Evolutionary conservation across 2,797 vertebrate species (phyloP), one percentile per base, ranked within the genome.

Genomic region (Tangara arthus): DNA sequence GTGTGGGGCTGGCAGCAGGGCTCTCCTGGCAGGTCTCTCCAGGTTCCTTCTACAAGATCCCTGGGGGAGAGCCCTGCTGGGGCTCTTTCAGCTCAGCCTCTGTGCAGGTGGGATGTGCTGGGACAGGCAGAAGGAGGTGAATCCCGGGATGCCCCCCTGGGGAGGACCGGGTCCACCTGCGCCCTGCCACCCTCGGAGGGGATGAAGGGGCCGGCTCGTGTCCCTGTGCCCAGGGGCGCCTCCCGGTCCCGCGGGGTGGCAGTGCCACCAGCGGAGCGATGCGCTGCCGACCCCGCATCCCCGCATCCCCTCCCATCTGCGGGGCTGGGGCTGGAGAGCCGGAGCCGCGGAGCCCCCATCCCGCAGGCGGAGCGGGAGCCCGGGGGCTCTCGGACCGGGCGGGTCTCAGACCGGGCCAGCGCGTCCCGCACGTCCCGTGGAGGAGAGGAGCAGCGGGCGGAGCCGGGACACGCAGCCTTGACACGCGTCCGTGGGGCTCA

Each of bases 121-220:
- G 37, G 32, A 32, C 20, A 15, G 26, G 22, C 27, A 19, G 20
- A 18, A 42, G 5, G 13, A 82, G 34, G 27, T 19, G 17, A 2
- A 4, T 57, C 11, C 11, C 3, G 16, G 30, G 39, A 12, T 16
- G 23, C 23, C 41, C 15, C 17, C 23, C 11, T 2, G 4, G 21
- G 1, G 0, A 22, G 5, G 1, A 21, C 12, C 7, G 11, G 8
- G 4, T 66, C 11, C 49, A 22, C 13, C 14, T 22, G 39, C 1
- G 5, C 13, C 19, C 55, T 37, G 52, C 20, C 41, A 8, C 35
- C 16, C 15, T 60, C 19, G 11, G 53, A 50, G 22, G 41, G 32
- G 32, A 6, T 7, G 49, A 24, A 50, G 52, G 52, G 32, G 39
- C 15, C 14, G 5, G 6, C 1, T 32, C 4, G 2, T 14, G 56